Base-by-base conservation (phyloP, 2,888 invertebrate species). In the Diloba caeruleocephala region DNA sequence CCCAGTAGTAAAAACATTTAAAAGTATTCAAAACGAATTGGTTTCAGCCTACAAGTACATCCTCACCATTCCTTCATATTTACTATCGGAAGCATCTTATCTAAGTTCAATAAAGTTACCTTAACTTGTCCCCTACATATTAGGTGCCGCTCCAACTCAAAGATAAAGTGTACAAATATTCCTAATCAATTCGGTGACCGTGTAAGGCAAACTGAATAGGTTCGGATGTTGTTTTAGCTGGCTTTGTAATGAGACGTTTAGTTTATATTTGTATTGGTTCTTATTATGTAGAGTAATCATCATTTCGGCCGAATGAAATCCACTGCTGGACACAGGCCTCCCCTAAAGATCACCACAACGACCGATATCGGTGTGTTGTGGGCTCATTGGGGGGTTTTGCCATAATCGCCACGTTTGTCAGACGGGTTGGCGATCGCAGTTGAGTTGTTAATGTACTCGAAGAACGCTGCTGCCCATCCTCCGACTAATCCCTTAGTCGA, bases 61-160 rank as follows among this genome's bases (percentile, higher is more conserved):
- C 12, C 26, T 1, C 2, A 31, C 23, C 12, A 56, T 43, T 26
- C 19, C 26, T n/a, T 13, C 23, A 25, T 60, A 50, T 49, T 62
- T 61, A 52, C 36, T n/a, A 56, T 59, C 55, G 64, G 71, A 71
- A 71, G 71, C 64, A 52, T 43, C 51, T 67, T 70, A 71, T 70
- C 72, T 57, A 46, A 34, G 50, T 56, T 55, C 68, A 68, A 71
- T 71, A 64, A 57, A 66, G 50, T 52, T 52, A 17, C 13, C 37
- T 12, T 26, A 54, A 45, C 34, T 42, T 38, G 43, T 54, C 17
- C 6, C 21, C 19, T 9, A 71, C 64, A 52, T 71, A 64, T 59
- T 54, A 68, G 36, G 72, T 38, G 49, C 69, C 69, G 72, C 68
- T 37, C 25, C 21, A 15, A 38, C 34, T 37, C 48, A 19, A 13